Conservation (phyloP, 2,113 vertebrate species). For the Cacatua alba region DNA sequence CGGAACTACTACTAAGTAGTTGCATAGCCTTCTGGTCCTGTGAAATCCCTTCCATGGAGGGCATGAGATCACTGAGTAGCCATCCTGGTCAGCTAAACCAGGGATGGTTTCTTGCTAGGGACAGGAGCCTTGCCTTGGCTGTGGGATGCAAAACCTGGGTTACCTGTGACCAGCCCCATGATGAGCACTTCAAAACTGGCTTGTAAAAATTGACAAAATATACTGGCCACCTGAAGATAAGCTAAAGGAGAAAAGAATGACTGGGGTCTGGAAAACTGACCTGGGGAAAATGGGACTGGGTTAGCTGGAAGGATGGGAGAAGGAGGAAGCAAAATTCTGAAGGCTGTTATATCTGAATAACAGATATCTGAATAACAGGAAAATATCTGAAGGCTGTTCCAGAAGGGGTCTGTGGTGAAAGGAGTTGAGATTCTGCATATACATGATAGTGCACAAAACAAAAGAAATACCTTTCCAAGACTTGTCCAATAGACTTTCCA, state of each 20-base stretch:
- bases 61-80: not conserved
- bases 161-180: not conserved
- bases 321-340: not conserved
- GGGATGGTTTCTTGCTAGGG: not conserved
- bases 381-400: not conserved
- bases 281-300: not conserved
- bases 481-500: not conserved
- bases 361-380: too few species aligned
- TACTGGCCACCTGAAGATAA: not conserved
- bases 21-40: not conserved
- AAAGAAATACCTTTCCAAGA: not conserved
- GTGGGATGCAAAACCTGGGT: not conserved
- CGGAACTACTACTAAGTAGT: not conserved
- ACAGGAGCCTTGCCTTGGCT: rapidly evolving
- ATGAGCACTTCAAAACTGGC: not conserved
- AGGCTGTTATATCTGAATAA: too few species aligned
- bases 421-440: not conserved
- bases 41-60: not conserved
- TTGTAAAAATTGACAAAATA: not conserved
- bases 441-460: not conserved
- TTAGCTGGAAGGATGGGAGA: not conserved
- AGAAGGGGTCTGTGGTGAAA: not conserved
- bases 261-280: not conserved
- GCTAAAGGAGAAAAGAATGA: not conserved
- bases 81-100: not conserved